Evolutionary conservation across 2,888 invertebrate genomes (phyloP), one percentile per base, ranked within the genome.

Genomic region (Mechanitis messenoides): DNA sequence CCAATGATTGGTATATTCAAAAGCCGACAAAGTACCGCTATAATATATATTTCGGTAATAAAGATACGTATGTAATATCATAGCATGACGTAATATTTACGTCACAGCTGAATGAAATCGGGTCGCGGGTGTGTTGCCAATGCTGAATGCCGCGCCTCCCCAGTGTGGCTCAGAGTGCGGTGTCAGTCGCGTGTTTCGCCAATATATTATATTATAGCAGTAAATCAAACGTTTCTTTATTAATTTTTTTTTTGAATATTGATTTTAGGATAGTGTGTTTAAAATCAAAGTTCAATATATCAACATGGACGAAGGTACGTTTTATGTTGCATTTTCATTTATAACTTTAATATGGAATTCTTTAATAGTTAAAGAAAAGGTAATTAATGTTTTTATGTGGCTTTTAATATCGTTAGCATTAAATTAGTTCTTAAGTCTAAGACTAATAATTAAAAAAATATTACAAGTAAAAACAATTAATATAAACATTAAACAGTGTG

Each of bases 261-360:
- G 11, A 42, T 9, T 42, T 42, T 42, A 42, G 42, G 9, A 42
- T 72, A 75, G 73, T 67, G 60, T 72, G 45, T 65, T 60, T 65
- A 64, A 69, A 45, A 35, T 56, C 35, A 11, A 56, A 56, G 45
- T 46, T 33, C 7, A 33, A 35, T 12, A 7, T 50, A 38, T 50
- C 38, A 69, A 67, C 66, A 80, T 80, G 79, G 71, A 73, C 55
- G 68, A 69, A 65, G 81, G 80, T 80, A 72, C 62, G 71, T 67
- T 63, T 68, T 62, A 12, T 60, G 56, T 55, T 11, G 53, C 54
- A 58, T 62, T 42, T 42, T 42, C 42, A 42, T 42, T 42, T 42
- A 42, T 5, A 9, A 9, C 42, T 42, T 7, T 1, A 3, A 3
- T 42, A 42, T 9, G 7, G 42, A 42, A 9, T 42, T 42, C 9